Base-by-base conservation (phyloP, 2,113 vertebrate species). In the Meleagris gallopavo region DNA sequence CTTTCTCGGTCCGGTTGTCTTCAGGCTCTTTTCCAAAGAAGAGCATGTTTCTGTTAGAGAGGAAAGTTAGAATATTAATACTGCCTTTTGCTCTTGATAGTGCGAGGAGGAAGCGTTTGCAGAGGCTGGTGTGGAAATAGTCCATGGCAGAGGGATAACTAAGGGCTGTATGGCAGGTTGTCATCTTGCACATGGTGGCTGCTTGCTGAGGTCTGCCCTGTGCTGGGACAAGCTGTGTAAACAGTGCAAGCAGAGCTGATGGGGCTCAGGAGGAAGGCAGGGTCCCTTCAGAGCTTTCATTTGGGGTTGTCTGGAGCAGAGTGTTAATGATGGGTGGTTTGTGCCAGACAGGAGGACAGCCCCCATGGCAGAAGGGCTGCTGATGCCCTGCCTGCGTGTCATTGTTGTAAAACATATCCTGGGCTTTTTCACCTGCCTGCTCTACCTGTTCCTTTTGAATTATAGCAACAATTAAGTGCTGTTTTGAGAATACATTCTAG, bases 401-500 rank as follows among this genome's bases (percentile, higher is more conserved):
- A 69, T 72, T 52, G 45, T 12, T 55, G 29, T 89, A 46, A 78
- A 94, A 84, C 54, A 38, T 40, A 67, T 88, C 48, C 60, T 77
- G 46, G 55, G 72, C 72, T 78, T 73, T 77, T 60, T 89, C 60
- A 66, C 46, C 82, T 91, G 90, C 72, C 25, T 74, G 85, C 34
- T 91, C 38, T 95, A 74, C 88, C 76, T 83, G 83, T 65, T 89
- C 48, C 74, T 50, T 90, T 46, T 46, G 74, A 84, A 46, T 87
- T 71, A 71, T 3, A 79, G 74, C 48, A 69, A 43, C 55, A 38
- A 32, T 88, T 77, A 83, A 36, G 34, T 22, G 64, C 69, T 83
- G 30, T 62, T 91, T 25, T 18, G 45, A 60, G 83, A 71, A 34
- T 5, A 22, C 29, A 5, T 2, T 0, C 25, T 41, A 40, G 71